Evolutionary conservation across 2,888 invertebrate genomes (phyloP).

Genomic region (Sipunculus nudus): DNA sequence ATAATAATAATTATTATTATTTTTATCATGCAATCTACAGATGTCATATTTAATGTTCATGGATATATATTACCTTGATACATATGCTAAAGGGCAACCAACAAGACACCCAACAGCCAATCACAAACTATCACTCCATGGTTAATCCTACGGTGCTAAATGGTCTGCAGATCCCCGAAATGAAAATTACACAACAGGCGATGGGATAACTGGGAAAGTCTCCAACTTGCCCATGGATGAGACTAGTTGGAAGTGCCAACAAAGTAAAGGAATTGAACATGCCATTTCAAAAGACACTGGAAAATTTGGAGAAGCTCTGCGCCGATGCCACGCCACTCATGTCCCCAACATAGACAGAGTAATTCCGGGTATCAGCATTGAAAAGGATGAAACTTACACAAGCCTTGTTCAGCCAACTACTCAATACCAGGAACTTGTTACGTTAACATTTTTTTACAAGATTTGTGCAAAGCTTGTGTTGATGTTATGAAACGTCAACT

Average conservation of each 20-base stretch:
- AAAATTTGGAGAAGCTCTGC: not conserved
- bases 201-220: not conserved
- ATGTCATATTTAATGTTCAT: too few relatives aligned
- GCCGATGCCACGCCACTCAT: too few relatives aligned
- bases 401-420: too few relatives aligned
- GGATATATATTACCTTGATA: too few relatives aligned
- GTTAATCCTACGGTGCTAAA: not conserved
- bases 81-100: too few relatives aligned
- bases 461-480: not conserved
- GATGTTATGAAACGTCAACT: not conserved
- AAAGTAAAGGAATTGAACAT: not conserved
- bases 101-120: too few relatives aligned
- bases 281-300: not conserved
- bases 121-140: too few relatives aligned
- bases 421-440: not conserved
- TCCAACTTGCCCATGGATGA: not conserved
- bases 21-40: too few relatives aligned
- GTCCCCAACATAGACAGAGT: too few relatives aligned
- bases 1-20: too few relatives aligned
- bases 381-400: too few relatives aligned
- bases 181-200: not conserved
- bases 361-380: too few relatives aligned
- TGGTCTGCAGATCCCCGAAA: not conserved
- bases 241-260: not conserved
- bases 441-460: not conserved